phyloP scores from a whole-genome alignment of 1,140 invertebrate species.

The Euura saliciscinereae region DNA sequence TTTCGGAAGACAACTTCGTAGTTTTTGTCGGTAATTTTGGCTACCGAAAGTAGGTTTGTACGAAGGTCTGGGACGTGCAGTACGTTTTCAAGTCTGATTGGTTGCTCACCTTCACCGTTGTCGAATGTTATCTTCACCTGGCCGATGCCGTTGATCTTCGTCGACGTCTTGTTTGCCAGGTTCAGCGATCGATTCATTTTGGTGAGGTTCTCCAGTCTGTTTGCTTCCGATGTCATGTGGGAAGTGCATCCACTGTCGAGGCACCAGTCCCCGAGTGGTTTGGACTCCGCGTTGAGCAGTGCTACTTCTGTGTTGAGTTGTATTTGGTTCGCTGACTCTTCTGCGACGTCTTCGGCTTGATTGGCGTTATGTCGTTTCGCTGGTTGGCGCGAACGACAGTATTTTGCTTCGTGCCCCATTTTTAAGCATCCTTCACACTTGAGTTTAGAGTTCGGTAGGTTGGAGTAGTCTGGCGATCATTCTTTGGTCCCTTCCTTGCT shows the following conservation, averaged over 20 bases:
- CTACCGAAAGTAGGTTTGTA: constrained; percentile 9
- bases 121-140: constrained; percentile 14
- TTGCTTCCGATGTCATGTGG: constrained; percentile 23
- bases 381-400: no score
- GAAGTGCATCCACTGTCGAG: constrained; percentile 29
- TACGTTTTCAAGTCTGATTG: not conserved
- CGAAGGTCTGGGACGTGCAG: constrained; percentile 14
- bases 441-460: no score
- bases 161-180: constrained; percentile 21
- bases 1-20: constrained; percentile 11
- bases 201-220: constrained; percentile 13
- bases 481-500: no score
- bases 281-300: not conserved
- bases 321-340: no score
- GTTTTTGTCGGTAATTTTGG: not conserved
- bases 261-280: constrained; percentile 17
- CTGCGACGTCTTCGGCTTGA: no score
- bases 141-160: constrained; percentile 21
- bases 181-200: constrained; percentile 14
- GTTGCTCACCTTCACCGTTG: not conserved
- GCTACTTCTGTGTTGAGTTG: no score
- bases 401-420: no score
- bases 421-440: no score
- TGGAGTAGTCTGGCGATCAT: no score
- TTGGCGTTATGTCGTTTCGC: no score